Conservation (phyloP, 2,888 invertebrate genomes). For the Lydus trimaculatus region DNA sequence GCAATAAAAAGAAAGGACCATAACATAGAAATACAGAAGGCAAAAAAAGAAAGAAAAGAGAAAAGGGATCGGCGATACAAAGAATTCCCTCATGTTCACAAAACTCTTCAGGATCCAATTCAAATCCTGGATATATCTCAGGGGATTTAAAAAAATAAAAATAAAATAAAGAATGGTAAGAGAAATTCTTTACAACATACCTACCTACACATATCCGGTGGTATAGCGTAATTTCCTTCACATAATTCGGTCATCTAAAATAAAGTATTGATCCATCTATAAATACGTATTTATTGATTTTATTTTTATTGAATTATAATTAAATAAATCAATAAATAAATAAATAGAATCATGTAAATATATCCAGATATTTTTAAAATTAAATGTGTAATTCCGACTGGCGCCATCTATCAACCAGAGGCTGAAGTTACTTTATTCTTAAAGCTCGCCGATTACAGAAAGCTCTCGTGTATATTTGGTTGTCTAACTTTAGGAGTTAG, state of each 20-base stretch:
- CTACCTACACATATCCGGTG: neutral
- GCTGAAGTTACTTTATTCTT: no score
- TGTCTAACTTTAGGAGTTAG: slow-evolving; percentile 11
- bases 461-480: slow-evolving; percentile 8
- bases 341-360: no score
- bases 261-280: no score
- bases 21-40: neutral
- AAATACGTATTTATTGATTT: no score
- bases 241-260: no score
- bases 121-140: slow-evolving; percentile 1
- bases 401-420: neutral
- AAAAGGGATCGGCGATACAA: neutral
- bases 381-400: neutral
- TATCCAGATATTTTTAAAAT: no score
- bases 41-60: neutral
- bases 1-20: neutral
- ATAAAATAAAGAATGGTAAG: neutral
- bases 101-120: neutral
- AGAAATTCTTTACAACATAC: neutral
- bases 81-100: neutral
- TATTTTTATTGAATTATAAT: no score
- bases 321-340: no score
- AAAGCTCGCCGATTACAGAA: neutral
- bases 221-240: no score
- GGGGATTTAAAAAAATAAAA: neutral